phyloP scores from a whole-genome alignment of 2,888 invertebrate genomes.

The Cyclophora albipunctata region DNA sequence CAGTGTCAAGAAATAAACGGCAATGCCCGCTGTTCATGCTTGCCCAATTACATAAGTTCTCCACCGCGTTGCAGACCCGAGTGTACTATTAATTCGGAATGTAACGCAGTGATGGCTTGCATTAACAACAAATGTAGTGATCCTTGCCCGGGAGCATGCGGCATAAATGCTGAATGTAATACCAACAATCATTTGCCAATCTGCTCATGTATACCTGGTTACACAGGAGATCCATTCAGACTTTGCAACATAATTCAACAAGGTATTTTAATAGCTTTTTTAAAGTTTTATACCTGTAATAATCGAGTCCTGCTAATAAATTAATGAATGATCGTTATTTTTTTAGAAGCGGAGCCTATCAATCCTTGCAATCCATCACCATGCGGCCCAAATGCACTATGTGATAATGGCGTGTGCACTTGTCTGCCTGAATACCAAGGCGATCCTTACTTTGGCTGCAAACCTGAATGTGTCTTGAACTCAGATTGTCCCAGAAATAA shows the following conservation, averaged over 20 bases:
- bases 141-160: conserved; percentile 87
- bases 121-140: conserved; percentile 82
- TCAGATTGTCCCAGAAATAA: conserved; percentile 80
- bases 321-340: conserved; percentile 1
- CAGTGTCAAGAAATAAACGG: conserved; percentile 80
- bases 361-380: conserved; percentile 82
- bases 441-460: conserved; percentile 82
- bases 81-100: conserved; percentile 82
- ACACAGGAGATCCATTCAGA: conserved; percentile 84
- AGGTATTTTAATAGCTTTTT: conserved; percentile 28
- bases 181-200: conserved; percentile 82
- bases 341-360: conserved; percentile 51
- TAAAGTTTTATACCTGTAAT: no score
- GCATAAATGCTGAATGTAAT: conserved; percentile 82
- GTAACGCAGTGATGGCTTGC: conserved; percentile 80
- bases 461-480: conserved; percentile 87
- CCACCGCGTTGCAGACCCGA: conserved; percentile 86
- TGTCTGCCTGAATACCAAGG: conserved; percentile 84
- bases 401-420: conserved; percentile 79
- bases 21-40: conserved; percentile 81
- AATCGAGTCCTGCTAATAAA: not conserved
- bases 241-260: conserved; percentile 48
- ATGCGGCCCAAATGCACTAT: conserved; percentile 80
- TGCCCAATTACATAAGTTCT: conserved; percentile 82
- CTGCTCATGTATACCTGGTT: conserved; percentile 80